Percentiles rank a stretch among this genome's conserved stretches.
phyloP scores from a whole-genome alignment of 1,140 invertebrate species.

The Formica selysi region DNA sequence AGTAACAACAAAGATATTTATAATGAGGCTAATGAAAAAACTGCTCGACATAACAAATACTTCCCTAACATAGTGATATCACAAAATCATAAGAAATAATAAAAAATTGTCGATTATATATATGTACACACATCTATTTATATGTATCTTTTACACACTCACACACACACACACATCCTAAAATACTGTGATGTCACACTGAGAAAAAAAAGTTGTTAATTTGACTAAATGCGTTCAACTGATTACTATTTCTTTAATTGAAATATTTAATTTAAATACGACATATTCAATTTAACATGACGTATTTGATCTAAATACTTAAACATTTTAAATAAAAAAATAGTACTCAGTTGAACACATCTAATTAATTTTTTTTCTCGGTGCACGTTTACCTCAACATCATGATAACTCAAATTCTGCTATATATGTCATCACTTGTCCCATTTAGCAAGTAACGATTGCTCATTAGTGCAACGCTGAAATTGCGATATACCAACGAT shows the following conservation, averaged over 20 bases:
- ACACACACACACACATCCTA: no score
- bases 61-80: neutral
- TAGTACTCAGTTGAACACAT: no score
- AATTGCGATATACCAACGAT: constrained; percentile 68
- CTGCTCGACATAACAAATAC: neutral
- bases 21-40: neutral
- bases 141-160: no score
- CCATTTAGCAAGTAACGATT: constrained; percentile 3
- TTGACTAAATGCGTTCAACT: no score
- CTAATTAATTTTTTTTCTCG: no score
- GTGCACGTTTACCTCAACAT: neutral
- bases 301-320: no score
- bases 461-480: constrained; percentile 3
- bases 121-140: neutral
- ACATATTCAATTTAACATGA: no score
- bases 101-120: neutral
- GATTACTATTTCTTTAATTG: no score
- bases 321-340: no score
- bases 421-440: neutral
- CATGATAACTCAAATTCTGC: neutral
- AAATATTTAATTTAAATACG: no score
- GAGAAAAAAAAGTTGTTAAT: no score
- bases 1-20: neutral
- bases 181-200: neutral
- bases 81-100: neutral